Conservation (phyloP, 2,797 vertebrate genomes). For the Knipowitschia caucasica region DNA sequence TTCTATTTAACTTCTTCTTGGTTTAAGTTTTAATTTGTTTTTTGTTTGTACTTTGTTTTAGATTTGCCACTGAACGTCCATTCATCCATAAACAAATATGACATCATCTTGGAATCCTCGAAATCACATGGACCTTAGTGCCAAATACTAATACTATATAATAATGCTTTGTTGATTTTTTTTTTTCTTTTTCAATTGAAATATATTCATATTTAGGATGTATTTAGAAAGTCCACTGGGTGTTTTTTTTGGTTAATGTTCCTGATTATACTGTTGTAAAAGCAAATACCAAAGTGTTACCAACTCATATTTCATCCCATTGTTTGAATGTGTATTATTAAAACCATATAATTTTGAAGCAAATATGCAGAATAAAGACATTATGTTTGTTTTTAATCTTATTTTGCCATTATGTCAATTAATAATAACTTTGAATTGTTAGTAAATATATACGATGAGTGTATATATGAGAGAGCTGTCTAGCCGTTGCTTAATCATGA, state of each 20-base stretch:
- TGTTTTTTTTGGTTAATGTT: constrained; percentile 27
- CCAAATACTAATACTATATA: too few species aligned
- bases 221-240: constrained; percentile 28
- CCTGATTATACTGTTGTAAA: constrained; percentile 20
- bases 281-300: constrained; percentile 48
- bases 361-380: constrained; percentile 41
- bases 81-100: constrained; percentile 68
- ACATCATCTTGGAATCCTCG: constrained; percentile 70
- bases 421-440: too few species aligned
- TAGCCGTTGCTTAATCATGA: too few species aligned
- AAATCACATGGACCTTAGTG: constrained; percentile 45
- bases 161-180: neutral
- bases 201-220: constrained; percentile 13
- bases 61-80: constrained; percentile 72
- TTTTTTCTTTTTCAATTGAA: neutral
- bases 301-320: constrained; percentile 33
- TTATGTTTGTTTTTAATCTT: constrained; percentile 55
- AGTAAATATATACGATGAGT: too few species aligned
- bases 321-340: constrained; percentile 52
- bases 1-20: neutral
- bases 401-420: constrained; percentile 31
- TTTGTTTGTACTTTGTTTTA: constrained; percentile 71
- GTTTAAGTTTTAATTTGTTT: constrained; percentile 14
- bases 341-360: constrained; percentile 33
- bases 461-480: too few species aligned